Conservation (phyloP, 2,797 vertebrate genomes). For the Hydrolagus colliei region DNA sequence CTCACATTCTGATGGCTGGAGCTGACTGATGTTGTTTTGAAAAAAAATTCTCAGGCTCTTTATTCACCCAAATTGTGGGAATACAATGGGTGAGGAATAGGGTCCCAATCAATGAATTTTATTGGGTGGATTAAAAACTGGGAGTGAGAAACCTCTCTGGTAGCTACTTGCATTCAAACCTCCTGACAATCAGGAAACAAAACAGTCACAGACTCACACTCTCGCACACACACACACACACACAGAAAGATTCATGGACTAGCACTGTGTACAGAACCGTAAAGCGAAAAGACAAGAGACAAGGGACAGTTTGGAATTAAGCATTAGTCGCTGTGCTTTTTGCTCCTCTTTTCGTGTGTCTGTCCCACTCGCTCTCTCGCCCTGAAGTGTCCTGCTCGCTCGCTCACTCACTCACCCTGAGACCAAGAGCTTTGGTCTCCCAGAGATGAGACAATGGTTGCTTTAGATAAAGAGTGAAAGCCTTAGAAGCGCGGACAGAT, state of each 20-base stretch:
- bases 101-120: constrained; percentile 63
- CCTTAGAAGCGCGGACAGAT: constrained; percentile 61
- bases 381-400: constrained; percentile 42
- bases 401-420: constrained; percentile 23
- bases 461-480: constrained; percentile 56
- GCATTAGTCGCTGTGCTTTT: constrained; percentile 51
- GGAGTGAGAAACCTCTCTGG: constrained; percentile 50
- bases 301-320: constrained; percentile 44
- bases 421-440: constrained; percentile 43
- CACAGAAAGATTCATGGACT: not conserved
- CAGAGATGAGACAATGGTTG: constrained; percentile 57
- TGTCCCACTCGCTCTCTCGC: constrained; percentile 43
- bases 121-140: constrained; percentile 81
- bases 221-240: not conserved
- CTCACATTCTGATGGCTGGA: constrained; percentile 43
- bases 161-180: constrained; percentile 37
- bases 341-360: constrained; percentile 50
- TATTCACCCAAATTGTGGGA: constrained; percentile 79
- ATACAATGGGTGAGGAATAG: constrained; percentile 71
- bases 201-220: not conserved
- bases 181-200: not conserved
- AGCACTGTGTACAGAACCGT: not conserved
- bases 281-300: constrained; percentile 46
- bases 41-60: constrained; percentile 61
- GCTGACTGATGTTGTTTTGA: constrained; percentile 42